These are phyloP conservation scores for Nautilus pompilius DNA, from an alignment of 1,140 invertebrate genomes.

Conservation along the genomic window DNA sequence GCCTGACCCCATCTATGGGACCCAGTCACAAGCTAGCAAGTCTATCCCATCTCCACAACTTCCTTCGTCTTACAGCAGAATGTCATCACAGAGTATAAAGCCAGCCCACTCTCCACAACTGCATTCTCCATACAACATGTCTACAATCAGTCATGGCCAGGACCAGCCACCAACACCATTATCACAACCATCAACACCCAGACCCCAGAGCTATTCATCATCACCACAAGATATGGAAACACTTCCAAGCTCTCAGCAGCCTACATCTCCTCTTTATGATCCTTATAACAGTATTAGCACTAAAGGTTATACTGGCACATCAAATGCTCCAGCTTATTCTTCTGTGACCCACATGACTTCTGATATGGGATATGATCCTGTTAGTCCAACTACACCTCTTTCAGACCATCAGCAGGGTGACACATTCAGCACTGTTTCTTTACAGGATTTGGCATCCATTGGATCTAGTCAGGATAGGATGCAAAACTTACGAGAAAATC, in stretches of 20 bases:
- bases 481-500: slow-evolving; percentile 2
- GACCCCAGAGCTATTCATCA: slow-evolving; percentile 10
- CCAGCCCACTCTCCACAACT: slow-evolving; percentile 6
- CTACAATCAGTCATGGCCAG: slow-evolving; percentile 4
- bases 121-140: slow-evolving; percentile 8
- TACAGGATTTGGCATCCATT: slow-evolving; percentile 32
- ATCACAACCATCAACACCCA: slow-evolving; percentile 13
- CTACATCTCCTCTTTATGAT: slow-evolving; percentile 19
- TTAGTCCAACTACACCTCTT: slow-evolving; percentile 37
- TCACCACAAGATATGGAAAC: slow-evolving; percentile 19
- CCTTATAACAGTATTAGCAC: slow-evolving; percentile 14
- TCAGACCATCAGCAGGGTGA: slow-evolving; percentile 25
- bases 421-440: slow-evolving; percentile 20
- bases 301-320: slow-evolving; percentile 4
- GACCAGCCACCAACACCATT: slow-evolving; percentile 3
- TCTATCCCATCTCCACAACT: slow-evolving; percentile 8
- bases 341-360: slow-evolving; percentile 14
- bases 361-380: slow-evolving; percentile 42
- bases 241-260: slow-evolving; percentile 18
- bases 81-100: slow-evolving; percentile 14
- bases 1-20: slow-evolving; percentile 1
- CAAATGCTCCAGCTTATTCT: slow-evolving; percentile 9
- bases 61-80: slow-evolving; percentile 7
- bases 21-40: background rate
- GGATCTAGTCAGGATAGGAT: slow-evolving; percentile 6